A percentile compares a stretch with the other conserved stretches of the same genome.
Evolutionary conservation across 2,888 invertebrate species (phyloP).

Genomic region (Odontocerum albicorne): DNA sequence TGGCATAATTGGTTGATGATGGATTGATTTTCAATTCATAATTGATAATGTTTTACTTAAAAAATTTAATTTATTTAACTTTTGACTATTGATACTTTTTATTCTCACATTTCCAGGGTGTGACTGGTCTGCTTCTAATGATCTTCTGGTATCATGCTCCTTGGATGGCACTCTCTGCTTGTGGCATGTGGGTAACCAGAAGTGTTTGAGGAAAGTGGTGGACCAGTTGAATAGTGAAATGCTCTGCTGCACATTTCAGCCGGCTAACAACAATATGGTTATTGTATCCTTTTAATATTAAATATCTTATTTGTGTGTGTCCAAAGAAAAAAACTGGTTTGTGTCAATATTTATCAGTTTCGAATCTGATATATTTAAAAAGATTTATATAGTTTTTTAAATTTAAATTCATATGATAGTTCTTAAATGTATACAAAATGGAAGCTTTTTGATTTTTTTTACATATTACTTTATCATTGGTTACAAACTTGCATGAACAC

Average conservation of each 20-base stretch:
- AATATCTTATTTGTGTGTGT: no score
- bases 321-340: no score
- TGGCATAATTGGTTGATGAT: no score
- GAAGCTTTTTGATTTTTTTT: neutral
- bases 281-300: conserved; percentile 67
- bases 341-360: no score
- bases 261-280: conserved; percentile 83
- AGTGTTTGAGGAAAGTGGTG: conserved; percentile 63
- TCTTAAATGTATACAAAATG: conserved; percentile 26
- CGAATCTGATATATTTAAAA: no score
- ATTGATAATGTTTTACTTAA: no score
- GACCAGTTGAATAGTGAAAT: conserved; percentile 66
- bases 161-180: conserved; percentile 72
- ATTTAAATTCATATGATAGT: no score
- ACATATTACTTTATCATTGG: no score
- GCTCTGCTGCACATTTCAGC: conserved; percentile 77
- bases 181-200: conserved; percentile 64
- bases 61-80: conserved; percentile 1
- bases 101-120: conserved; percentile 56
- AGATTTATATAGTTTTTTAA: no score
- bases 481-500: no score
- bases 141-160: conserved; percentile 77
- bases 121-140: conserved; percentile 86
- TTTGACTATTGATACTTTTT: no score
- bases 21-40: no score